These are phyloP conservation scores for Calonectris borealis DNA, from an alignment of 2,113 vertebrate species.

Conservation along the genomic window DNA sequence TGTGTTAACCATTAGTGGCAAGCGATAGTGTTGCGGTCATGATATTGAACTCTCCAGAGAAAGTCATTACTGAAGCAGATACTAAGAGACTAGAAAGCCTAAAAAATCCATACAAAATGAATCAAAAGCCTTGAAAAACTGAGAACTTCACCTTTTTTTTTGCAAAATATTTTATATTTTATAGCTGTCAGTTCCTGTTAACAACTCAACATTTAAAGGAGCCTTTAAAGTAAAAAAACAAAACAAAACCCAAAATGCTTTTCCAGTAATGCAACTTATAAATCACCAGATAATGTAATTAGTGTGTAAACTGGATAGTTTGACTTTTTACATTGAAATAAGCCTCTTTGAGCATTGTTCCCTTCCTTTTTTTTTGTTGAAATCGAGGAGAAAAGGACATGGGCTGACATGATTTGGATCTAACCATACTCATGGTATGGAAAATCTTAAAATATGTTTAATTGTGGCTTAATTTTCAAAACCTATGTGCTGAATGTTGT, in stretches of 20 bases:
- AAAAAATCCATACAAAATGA: slow-evolving; percentile 45
- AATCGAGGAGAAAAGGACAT: neutral
- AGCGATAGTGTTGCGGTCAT: neutral
- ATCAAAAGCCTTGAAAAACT: slow-evolving; percentile 38
- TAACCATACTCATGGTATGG: neutral
- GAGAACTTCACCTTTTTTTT: neutral
- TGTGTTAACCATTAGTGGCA: slow-evolving; percentile 16
- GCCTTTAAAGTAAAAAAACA: neutral
- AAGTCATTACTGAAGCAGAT: slow-evolving; percentile 46
- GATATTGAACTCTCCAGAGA: slow-evolving; percentile 44
- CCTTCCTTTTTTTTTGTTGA: neutral
- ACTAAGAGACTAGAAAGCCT: neutral
- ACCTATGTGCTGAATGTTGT: neutral
- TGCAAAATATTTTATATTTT: neutral
- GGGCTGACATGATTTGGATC: neutral
- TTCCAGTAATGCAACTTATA: neutral
- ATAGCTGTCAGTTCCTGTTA: neutral
- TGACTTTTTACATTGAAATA: neutral
- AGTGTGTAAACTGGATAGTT: neutral
- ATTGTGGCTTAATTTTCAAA: neutral
- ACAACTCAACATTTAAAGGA: neutral
- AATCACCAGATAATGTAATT: neutral
- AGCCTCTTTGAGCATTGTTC: neutral
- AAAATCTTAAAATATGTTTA: neutral
- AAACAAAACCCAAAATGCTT: neutral